These are phyloP conservation scores for Gila orcuttii DNA, from an alignment of 2,113 vertebrate genomes.

Conservation along the genomic window DNA sequence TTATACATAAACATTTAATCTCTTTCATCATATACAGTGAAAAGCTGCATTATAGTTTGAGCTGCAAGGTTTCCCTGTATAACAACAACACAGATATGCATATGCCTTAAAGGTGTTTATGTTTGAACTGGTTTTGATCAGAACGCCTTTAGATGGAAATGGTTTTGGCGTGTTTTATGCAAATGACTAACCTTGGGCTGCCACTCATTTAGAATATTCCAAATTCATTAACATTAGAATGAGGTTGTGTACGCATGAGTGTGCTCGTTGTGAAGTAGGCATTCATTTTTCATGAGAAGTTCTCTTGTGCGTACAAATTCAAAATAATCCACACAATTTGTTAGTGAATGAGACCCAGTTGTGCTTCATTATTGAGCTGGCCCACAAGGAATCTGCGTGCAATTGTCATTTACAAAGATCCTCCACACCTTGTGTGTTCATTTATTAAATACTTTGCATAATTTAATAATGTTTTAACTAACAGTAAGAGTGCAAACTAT, in stretches of 20 bases:
- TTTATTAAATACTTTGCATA: background rate
- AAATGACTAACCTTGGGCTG: background rate
- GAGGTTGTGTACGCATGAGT: background rate
- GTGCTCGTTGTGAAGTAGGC: background rate
- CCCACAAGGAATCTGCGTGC: background rate
- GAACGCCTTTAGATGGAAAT: background rate
- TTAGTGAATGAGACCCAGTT: slow-evolving; percentile 25
- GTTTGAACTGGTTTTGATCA: background rate
- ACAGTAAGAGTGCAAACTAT: no score
- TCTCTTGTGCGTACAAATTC: background rate
- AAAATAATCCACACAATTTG: background rate
- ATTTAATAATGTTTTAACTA: no score
- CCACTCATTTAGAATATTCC: no score
- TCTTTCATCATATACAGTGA: background rate
- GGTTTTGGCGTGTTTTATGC: background rate
- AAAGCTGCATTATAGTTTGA: background rate
- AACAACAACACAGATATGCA: background rate
- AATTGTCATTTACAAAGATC: background rate
- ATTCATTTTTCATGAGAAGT: background rate
- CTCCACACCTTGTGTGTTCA: background rate
- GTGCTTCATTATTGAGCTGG: background rate
- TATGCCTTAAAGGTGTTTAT: background rate
- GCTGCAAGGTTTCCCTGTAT: background rate
- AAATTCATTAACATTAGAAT: no score
- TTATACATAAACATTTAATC: background rate